Evolutionary conservation across 2,113 vertebrate genomes (phyloP), one percentile per base, ranked within the genome.

Genomic region (Erpornis zantholeuca): DNA sequence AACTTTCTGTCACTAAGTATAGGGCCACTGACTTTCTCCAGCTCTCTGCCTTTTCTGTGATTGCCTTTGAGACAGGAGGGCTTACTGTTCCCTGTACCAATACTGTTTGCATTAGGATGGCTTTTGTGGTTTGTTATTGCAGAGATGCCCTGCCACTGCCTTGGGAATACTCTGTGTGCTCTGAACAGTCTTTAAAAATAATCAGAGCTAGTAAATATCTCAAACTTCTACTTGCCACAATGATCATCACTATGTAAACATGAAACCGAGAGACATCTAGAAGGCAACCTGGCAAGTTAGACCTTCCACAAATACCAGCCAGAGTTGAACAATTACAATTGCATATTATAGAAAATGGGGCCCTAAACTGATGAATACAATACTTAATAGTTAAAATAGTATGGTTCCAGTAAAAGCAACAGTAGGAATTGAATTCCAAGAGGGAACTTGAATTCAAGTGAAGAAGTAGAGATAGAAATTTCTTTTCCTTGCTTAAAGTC

Each of bases 201-300:
- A 36, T 64, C 23, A 5, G 40, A 53, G 10, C 22, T 87, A 64
- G 7, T 47, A 68, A 76, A 7, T 64, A 27, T 36, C 38, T 82
- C 61, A 25, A 12, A 40, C 17, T 70, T 60, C 38, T 54, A 0
- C 31, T 79, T 9, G 3, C 19, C 4, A 2, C 44, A 42, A 0
- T 44, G 31, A 13, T 68, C 24, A 4, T n/a, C 53, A 25, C n/a
- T 42, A 2, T 15, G 16, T 36, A 22, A 27, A 33, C 25, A 15
- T 28, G 9, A 53, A n/a, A n/a, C 22, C 45, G 59, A 79, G 76
- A 77, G 28, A 33, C 10, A 14, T 61, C 12, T 2, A 4, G 15
- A 47, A 77, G 40, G 63, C 72, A 6, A 45, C 22, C 9, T 57
- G 45, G 10, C 44, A 45, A 45, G 12, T 65, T 69, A 68, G 57